Evolutionary conservation across 2,113 vertebrate genomes (phyloP).

Genomic region (Peromyscus polionotus): DNA sequence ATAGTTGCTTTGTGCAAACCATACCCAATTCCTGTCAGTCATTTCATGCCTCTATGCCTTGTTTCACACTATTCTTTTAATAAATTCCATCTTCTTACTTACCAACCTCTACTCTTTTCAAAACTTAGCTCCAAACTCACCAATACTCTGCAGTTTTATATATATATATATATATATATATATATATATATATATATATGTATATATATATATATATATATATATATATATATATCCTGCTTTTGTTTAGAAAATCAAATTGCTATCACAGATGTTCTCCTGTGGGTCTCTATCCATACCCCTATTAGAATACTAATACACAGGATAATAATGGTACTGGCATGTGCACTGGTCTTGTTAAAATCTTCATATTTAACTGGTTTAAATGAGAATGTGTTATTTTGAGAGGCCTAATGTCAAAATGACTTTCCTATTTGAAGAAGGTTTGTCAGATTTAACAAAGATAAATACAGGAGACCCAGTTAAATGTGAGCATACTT

Average conservation of each 20-base stretch:
- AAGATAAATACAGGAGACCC: neutral
- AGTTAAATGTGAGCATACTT: neutral
- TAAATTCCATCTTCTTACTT: neutral
- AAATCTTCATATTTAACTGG: neutral
- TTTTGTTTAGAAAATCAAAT: neutral
- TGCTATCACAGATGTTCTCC: neutral
- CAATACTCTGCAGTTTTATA: neutral
- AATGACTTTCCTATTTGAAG: neutral
- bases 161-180: neutral
- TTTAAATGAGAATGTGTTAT: neutral
- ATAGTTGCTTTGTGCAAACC: neutral
- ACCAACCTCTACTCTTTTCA: neutral
- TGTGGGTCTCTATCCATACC: neutral
- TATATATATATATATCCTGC: neutral
- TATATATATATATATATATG: neutral
- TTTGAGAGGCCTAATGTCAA: neutral
- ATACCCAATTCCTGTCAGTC: neutral
- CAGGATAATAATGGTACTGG: neutral
- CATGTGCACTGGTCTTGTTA: neutral
- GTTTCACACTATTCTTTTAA: neutral
- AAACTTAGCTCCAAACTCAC: neutral
- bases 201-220: too few species aligned
- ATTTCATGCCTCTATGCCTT: neutral
- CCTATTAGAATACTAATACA: fast-evolving
- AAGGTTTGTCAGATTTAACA: neutral